A percentile compares a stretch with the other conserved stretches of the same genome.
Conservation (phyloP, 2,888 invertebrate genomes). For the Nomada ferruginata region DNA sequence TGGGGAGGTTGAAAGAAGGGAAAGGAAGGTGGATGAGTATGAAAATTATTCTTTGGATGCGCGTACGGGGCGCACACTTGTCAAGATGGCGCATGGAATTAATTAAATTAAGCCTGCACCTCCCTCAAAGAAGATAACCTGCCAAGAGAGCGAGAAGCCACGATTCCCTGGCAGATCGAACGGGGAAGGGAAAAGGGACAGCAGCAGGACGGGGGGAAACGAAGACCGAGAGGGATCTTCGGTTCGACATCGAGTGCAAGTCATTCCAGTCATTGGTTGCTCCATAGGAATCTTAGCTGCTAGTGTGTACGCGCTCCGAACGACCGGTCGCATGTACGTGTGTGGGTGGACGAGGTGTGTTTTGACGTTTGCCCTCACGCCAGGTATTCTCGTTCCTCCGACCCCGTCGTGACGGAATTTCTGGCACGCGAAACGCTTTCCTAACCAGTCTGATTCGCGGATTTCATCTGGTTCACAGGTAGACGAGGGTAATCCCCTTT, state of each 20-base stretch:
- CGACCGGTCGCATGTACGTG: constrained; percentile 47
- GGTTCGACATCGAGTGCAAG: constrained; percentile 82
- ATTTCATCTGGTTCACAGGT: constrained; percentile 54
- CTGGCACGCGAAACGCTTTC: constrained; percentile 70
- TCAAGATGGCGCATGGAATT: constrained; percentile 83
- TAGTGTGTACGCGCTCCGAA: constrained; percentile 53
- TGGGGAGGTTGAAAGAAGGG: constrained; percentile 46
- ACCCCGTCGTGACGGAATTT: constrained; percentile 76
- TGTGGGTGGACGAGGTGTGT: constrained; percentile 80
- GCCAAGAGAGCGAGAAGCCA: constrained; percentile 53
- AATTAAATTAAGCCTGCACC: constrained; percentile 83
- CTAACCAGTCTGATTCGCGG: constrained; percentile 68
- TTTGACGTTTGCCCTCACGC: constrained; percentile 82
- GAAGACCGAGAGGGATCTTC: constrained; percentile 75
- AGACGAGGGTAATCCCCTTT: constrained; percentile 10
- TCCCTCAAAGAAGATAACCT: constrained; percentile 78
- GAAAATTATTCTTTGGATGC: constrained; percentile 79
- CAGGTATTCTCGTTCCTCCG: constrained; percentile 74
- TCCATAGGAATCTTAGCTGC: constrained; percentile 79
- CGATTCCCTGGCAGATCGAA: constrained; percentile 53
- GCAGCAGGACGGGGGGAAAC: constrained; percentile 31
- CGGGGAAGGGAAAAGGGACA: constrained; percentile 42
- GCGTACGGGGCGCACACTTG: constrained; percentile 78
- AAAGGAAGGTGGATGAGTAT: constrained; percentile 76
- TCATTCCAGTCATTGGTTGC: constrained; percentile 83